A percentile compares a stretch with the other conserved stretches of the same genome.
phyloP scores from a whole-genome alignment of 2,113 vertebrate species.

The Xiphophorus couchianus region DNA sequence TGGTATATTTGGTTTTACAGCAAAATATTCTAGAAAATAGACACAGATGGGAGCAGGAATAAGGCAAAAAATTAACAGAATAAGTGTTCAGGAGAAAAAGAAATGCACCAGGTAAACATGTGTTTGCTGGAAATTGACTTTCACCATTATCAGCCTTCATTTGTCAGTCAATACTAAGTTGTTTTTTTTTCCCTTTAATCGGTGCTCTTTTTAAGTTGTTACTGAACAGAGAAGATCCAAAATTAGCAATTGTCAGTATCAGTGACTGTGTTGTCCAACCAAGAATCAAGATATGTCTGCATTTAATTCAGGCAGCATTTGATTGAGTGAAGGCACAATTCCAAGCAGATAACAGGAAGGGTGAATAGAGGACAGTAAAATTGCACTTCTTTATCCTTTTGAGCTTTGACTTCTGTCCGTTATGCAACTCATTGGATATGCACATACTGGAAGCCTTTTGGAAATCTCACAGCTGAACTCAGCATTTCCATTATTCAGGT shows the following conservation, averaged over 20 bases:
- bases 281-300: background rate
- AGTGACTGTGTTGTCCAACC: background rate
- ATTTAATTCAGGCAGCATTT: background rate
- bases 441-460: background rate
- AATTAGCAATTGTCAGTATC: background rate
- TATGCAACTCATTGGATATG: background rate
- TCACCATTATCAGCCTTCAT: background rate
- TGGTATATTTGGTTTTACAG: constrained; percentile 9
- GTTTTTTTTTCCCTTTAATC: background rate
- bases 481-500: background rate
- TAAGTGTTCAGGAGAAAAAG: background rate
- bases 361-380: background rate
- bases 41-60: background rate
- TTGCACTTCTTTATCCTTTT: background rate
- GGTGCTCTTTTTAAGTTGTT: background rate
- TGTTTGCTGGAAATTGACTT: background rate
- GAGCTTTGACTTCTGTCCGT: background rate
- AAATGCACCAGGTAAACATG: background rate
- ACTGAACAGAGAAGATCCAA: background rate
- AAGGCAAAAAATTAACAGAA: background rate
- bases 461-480: background rate
- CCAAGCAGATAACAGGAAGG: background rate
- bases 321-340: background rate
- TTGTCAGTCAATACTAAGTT: background rate
- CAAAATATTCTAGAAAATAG: background rate